Evolutionary conservation across 2,888 invertebrate species (phyloP).

Genomic region (Proisotoma minuta): DNA sequence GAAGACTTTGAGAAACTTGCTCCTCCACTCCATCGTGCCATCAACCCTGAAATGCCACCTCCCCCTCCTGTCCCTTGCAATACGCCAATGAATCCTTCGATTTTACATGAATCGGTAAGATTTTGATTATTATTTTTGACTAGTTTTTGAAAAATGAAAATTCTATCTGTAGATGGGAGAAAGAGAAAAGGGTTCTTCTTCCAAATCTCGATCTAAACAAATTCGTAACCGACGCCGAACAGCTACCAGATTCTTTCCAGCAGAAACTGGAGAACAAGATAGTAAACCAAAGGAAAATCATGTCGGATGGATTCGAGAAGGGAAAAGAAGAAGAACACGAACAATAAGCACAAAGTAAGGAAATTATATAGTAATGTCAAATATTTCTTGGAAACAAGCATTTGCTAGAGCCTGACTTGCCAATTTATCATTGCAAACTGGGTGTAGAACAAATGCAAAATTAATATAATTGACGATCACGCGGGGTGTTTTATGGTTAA

Average conservation of each 20-base stretch:
- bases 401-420: constrained; percentile 35
- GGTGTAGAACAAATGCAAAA: constrained; percentile 38
- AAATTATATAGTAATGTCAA: neutral
- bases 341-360: constrained; percentile 39
- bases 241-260: constrained; percentile 35
- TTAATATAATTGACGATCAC: constrained; percentile 22
- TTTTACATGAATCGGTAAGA: neutral
- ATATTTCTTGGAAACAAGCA: constrained; percentile 17
- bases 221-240: constrained; percentile 22
- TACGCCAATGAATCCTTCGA: constrained; percentile 30
- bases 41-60: constrained; percentile 65
- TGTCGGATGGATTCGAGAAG: constrained; percentile 96
- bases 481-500: constrained; percentile 36
- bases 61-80: constrained; percentile 40
- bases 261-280: constrained; percentile 14
- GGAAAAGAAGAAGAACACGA: constrained; percentile 28
- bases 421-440: constrained; percentile 16
- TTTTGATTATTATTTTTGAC: neutral
- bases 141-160: too few species aligned
- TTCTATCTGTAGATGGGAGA: neutral
- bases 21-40: constrained; percentile 62
- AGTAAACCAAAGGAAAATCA: constrained; percentile 64
- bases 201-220: constrained; percentile 1
- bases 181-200: neutral
- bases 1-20: constrained; percentile 79